Evolutionary conservation across 2,797 vertebrate species (phyloP).

Genomic region (Sebastes kiyomatsui): DNA sequence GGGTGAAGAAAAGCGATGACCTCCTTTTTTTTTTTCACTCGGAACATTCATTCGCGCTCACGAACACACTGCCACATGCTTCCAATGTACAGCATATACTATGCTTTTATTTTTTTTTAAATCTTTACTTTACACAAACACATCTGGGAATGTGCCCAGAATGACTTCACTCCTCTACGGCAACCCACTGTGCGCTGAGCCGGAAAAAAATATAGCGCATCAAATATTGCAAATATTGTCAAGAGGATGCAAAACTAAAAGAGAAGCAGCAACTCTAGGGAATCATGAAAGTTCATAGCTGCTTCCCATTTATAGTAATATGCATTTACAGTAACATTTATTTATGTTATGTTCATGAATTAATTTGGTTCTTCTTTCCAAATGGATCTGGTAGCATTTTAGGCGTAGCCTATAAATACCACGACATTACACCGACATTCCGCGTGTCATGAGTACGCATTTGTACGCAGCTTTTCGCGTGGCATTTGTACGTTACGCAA

Average conservation of each 20-base stretch:
- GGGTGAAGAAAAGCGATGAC: constrained; percentile 29
- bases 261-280: not conserved
- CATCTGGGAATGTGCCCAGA: not conserved
- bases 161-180: not conserved
- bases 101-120: not conserved
- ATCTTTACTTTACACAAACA: not conserved
- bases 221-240: not conserved
- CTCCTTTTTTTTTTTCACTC: not conserved
- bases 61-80: not conserved
- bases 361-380: not conserved
- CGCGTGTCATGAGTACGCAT: too few relatives aligned
- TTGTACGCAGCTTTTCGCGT: too few relatives aligned
- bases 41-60: not conserved
- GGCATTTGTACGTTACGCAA: too few relatives aligned
- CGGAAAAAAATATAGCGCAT: not conserved
- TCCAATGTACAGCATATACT: not conserved
- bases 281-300: not conserved
- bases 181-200: not conserved
- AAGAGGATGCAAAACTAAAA: not conserved
- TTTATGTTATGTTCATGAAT: not conserved
- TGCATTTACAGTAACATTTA: not conserved
- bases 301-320: accelerated
- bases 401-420: too few relatives aligned
- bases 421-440: accelerated
- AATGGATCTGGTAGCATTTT: not conserved